Evolutionary conservation across 2,888 invertebrate species (phyloP).

Genomic region (Campoplex nolae): DNA sequence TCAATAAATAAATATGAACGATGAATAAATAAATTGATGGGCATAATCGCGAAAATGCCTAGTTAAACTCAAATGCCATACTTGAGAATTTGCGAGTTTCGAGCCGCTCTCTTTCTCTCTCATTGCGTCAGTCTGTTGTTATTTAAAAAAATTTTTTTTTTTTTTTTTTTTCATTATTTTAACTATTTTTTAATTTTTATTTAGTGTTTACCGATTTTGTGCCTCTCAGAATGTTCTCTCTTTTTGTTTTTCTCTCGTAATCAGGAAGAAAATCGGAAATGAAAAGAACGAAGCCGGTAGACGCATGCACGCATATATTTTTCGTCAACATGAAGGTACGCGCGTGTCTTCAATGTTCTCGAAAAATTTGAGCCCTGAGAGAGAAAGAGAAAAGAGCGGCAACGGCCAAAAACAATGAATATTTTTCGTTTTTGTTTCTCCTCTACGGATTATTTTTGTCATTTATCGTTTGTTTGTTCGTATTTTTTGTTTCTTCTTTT

Average conservation of each 20-base stretch:
- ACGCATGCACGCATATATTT: neutral
- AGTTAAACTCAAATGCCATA: constrained; percentile 31
- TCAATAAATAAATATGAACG: constrained; percentile 34
- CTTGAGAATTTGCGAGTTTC: constrained; percentile 14
- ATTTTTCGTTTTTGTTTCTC: constrained; percentile 25
- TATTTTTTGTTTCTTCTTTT: neutral
- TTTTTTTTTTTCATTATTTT: neutral
- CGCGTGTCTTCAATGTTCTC: constrained; percentile 10
- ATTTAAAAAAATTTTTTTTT: neutral
- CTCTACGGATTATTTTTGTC: neutral
- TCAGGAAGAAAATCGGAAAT: neutral
- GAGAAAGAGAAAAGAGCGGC: constrained; percentile 5
- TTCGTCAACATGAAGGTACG: neutral
- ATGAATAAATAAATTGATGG: constrained; percentile 13
- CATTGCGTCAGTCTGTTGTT: neutral
- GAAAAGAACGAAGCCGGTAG: neutral
- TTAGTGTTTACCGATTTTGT: neutral
- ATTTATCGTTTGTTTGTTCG: neutral
- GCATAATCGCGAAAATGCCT: constrained; percentile 28
- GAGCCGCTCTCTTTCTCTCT: constrained; percentile 14
- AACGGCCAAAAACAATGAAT: constrained; percentile 32
- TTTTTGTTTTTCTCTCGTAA: neutral
- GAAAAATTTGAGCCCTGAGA: neutral
- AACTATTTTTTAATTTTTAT: neutral
- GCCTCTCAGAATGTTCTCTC: neutral